Base-by-base conservation (phyloP, 2,888 invertebrate genomes). In the Leptinotarsa juncta region DNA sequence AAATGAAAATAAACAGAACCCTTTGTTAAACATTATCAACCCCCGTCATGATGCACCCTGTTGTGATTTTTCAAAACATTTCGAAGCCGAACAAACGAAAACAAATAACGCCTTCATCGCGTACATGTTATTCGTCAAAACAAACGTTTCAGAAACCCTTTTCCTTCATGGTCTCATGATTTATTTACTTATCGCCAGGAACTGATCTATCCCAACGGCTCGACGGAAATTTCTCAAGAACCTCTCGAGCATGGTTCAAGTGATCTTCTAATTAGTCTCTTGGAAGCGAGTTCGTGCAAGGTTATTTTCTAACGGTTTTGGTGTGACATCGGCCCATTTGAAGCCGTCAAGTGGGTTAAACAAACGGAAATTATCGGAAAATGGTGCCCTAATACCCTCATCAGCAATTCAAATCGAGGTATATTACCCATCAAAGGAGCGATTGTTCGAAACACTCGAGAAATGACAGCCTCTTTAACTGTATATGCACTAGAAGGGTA, bases 161-260 rank as follows among this genome's bases (percentile, higher is more conserved):
- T 12, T 18, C 53, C 53, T 53, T 71, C 51, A 62, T 20, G 60
- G 65, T 42, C 53, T 53, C 50, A 48, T 23, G 60, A 65, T 3
- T 57, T n/a, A 62, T 55, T 23, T 23, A 50, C 48, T 68, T 55
- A 74, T 71, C 71, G 20, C 16, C 42, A 32, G 51, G 65, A 75
- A 42, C 51, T 53, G 69, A 75, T 74, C 74, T 72, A 65, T 70
- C 55, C 60, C 74, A 65, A 55, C 70, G 70, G 48, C 60, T 57
- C 65, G 53, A 42, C 71, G 67, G 71, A 71, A 62, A 70, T 53
- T 74, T 71, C 67, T 67, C 65, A 70, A 51, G 71, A 74, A 62
- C 60, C 53, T 14, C 69, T 68, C 68, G 32, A 68, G 55, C 48
- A 69, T 60, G 42, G 42, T 20, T 65, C 69, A 20, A 68, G 62